phyloP scores from a whole-genome alignment of 2,888 invertebrate genomes.

The Gymnoscelis rufifasciata region DNA sequence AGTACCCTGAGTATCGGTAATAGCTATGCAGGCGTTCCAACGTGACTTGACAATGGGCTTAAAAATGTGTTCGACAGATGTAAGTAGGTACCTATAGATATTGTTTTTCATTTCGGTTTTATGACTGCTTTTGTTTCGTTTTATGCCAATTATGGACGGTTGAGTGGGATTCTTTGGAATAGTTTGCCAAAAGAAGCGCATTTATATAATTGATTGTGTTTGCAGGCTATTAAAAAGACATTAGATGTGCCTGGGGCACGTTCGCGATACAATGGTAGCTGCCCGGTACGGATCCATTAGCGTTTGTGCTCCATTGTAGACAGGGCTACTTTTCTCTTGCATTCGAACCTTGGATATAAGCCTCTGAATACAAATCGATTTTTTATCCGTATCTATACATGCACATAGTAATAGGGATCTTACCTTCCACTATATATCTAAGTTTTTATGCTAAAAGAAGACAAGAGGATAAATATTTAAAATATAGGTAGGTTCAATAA shows the following conservation, averaged over 20 bases:
- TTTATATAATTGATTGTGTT: constrained; percentile 42
- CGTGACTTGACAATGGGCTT: constrained; percentile 69
- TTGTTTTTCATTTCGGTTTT: constrained; percentile 31
- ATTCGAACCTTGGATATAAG: constrained; percentile 4
- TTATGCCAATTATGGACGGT: constrained; percentile 35
- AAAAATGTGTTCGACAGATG: constrained; percentile 44
- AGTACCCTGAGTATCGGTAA: constrained; percentile 61
- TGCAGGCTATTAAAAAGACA: constrained; percentile 44
- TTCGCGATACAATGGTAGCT: constrained; percentile 22
- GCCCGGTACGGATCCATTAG: constrained; percentile 11
- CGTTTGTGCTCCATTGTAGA: not conserved
- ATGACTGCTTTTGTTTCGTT: constrained; percentile 32
- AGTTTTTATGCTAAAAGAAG: no score
- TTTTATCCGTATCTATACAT: no score
- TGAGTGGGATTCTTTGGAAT: constrained; percentile 28
- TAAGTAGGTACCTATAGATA: no score
- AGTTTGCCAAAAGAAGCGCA: constrained; percentile 34
- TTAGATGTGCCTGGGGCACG: constrained; percentile 37
- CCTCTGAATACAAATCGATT: constrained; percentile 26
- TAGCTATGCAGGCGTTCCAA: constrained; percentile 51
- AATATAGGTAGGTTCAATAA: no score
- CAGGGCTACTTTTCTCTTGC: constrained; percentile 5
- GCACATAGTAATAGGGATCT: no score
- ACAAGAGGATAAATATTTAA: no score
- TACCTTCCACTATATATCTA: no score